Evolutionary conservation across 2,113 vertebrate species (phyloP), one percentile per base, ranked within the genome.

Genomic region (Thunnus thynnus): DNA sequence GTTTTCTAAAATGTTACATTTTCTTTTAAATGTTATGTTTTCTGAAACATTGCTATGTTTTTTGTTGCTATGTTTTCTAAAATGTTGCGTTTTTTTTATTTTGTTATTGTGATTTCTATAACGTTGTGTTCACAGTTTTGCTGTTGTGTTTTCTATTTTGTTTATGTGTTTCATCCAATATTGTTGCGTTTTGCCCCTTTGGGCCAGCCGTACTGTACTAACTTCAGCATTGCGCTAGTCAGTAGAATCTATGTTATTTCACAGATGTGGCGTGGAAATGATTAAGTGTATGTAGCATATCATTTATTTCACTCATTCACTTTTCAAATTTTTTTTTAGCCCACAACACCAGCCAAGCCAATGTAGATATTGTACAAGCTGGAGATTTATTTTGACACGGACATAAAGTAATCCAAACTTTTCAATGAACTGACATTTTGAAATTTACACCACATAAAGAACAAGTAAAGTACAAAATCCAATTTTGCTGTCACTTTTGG

Each of bases 401-500:
- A 57, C 25, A 65, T 72, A 56, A 68, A 79, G 72, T 36, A 36
- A 79, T 58, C 78, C 74, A 83, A 89, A 86, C 78, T 78, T 78
- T 55, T 48, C 55, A 3, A 20, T 9, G 11, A 57, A 73, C 20
- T 66, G 85, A 85, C 80, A 52, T 56, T 74, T 71, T 71, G 41
- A 75, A 66, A 85, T 85, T 78, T 74, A 50, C 41, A 64, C 55
- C 20, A 78, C 67, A 60, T 82, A 77, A 72, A 80, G 75, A 87
- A 68, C 36, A 72, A 80, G 70, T 50, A 60, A 76, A 78, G 63
- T 27, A 72, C 58, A 75, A 84, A 90, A 91, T 90, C 82, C 14
- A 72, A 87, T 91, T 83, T 61, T n/a, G 17, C 57, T 88, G 89
- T 88, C 90, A 90, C 83, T 86, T 83, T 88, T 92, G 91, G 81